Percentiles rank a stretch among this genome's conserved stretches.
Conservation (phyloP, 2,888 invertebrate genomes). For the Aplocera efformata region DNA sequence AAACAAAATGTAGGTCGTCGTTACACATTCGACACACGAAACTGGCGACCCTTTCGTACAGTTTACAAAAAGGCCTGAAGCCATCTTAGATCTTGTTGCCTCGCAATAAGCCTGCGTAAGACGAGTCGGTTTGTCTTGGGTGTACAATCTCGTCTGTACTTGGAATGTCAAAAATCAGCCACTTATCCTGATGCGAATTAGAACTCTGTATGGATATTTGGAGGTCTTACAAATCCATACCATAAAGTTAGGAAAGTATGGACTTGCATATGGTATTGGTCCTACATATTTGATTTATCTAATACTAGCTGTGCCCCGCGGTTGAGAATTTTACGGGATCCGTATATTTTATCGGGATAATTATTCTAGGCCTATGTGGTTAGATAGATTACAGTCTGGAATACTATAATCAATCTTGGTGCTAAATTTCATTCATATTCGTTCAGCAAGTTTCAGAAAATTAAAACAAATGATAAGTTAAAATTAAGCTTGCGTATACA, state of each 20-base stretch:
- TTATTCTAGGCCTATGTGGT: too few species aligned
- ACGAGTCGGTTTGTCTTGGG: slow-evolving; percentile 7
- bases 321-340: too few species aligned
- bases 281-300: too few species aligned
- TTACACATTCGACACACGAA: slow-evolving; percentile 65
- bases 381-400: too few species aligned
- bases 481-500: too few species aligned
- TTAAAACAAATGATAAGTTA: too few species aligned
- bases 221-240: slow-evolving; percentile 20
- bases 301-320: too few species aligned
- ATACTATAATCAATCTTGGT: too few species aligned
- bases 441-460: too few species aligned
- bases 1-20: slow-evolving; percentile 53
- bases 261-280: too few species aligned
- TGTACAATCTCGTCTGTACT: slow-evolving; percentile 32
- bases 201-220: slow-evolving; percentile 34
- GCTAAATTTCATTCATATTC: too few species aligned
- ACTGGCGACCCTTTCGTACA: slow-evolving; percentile 40
- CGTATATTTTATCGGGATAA: too few species aligned
- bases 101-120: slow-evolving; percentile 15
- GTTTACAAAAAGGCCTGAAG: slow-evolving; percentile 4
- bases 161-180: slow-evolving; percentile 56
- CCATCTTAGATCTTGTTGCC: slow-evolving; percentile 9
- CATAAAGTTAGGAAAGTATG: slow-evolving; percentile 14
- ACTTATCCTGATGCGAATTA: slow-evolving; percentile 54